These are phyloP conservation scores for Halesus radiatus DNA, from an alignment of 1,140 invertebrate species.

Conservation along the genomic window DNA sequence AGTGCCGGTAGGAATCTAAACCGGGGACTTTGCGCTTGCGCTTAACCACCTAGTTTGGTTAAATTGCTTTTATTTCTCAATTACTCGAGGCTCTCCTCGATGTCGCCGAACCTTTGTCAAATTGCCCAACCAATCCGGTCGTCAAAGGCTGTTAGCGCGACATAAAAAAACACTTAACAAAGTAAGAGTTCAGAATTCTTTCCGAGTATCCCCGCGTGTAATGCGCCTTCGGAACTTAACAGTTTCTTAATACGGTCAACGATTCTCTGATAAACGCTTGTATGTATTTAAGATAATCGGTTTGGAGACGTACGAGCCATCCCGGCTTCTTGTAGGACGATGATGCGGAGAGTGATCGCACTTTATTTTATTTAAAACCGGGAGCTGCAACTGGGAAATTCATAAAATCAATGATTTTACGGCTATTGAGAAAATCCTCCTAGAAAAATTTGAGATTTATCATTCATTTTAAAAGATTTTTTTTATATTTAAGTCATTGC, in stretches of 20 bases:
- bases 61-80: slow-evolving; percentile 30
- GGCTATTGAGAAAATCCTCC: no score
- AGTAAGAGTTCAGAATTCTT: slow-evolving; percentile 46
- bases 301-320: slow-evolving; percentile 23
- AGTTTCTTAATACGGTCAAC: slow-evolving; percentile 52
- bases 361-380: background rate
- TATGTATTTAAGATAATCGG: slow-evolving; percentile 40
- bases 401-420: no score
- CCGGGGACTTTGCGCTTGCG: background rate
- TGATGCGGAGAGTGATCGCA: slow-evolving; percentile 1
- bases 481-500: no score
- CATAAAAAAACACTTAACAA: slow-evolving; percentile 53
- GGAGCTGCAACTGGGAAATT: background rate
- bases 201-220: slow-evolving; percentile 39
- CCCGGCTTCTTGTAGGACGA: background rate
- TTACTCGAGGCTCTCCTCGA: slow-evolving; percentile 28
- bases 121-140: slow-evolving; percentile 32
- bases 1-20: background rate
- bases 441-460: no score
- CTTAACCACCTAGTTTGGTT: background rate
- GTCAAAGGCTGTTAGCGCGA: slow-evolving; percentile 40
- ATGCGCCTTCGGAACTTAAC: slow-evolving; percentile 43
- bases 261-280: slow-evolving; percentile 47
- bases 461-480: no score
- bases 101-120: slow-evolving; percentile 38